Conservation (phyloP, 2,888 invertebrate species). For the Pollenia griseotomentosa region DNA sequence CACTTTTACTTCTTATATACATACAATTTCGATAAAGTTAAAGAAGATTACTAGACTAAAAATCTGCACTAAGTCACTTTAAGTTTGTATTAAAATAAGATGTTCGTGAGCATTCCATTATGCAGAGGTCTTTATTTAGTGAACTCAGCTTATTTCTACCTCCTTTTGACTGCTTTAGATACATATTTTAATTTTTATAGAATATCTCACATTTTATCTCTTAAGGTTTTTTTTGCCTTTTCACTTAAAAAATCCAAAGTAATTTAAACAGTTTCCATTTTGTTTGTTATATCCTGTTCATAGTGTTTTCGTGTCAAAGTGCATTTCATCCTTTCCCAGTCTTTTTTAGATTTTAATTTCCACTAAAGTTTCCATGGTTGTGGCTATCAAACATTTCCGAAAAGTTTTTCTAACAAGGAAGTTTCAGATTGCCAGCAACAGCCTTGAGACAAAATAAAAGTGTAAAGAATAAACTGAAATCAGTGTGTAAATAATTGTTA, state of each 20-base stretch:
- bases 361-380: conserved; percentile 16
- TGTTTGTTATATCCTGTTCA: conserved; percentile 52
- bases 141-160: neutral
- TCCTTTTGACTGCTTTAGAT: neutral
- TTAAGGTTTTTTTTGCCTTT: too few species aligned
- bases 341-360: conserved; percentile 23
- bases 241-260: conserved; percentile 8
- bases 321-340: conserved; percentile 36
- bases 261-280: conserved; percentile 59
- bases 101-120: too few species aligned
- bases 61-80: too few species aligned
- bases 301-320: conserved; percentile 54
- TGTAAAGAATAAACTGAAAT: neutral
- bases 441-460: conserved; percentile 24
- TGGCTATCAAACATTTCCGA: conserved; percentile 46
- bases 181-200: neutral
- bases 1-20: too few species aligned
- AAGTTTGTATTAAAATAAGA: too few species aligned
- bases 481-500: conserved; percentile 27
- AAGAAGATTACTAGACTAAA: too few species aligned
- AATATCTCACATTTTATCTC: conserved; percentile 1
- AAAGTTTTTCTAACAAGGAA: conserved; percentile 59
- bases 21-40: too few species aligned
- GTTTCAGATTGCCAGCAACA: conserved; percentile 56
- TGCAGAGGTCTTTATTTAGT: too few species aligned